phyloP scores from a whole-genome alignment of 35 echinoderm and acorn worm species.

The Eucidaris tribuloides region DNA sequence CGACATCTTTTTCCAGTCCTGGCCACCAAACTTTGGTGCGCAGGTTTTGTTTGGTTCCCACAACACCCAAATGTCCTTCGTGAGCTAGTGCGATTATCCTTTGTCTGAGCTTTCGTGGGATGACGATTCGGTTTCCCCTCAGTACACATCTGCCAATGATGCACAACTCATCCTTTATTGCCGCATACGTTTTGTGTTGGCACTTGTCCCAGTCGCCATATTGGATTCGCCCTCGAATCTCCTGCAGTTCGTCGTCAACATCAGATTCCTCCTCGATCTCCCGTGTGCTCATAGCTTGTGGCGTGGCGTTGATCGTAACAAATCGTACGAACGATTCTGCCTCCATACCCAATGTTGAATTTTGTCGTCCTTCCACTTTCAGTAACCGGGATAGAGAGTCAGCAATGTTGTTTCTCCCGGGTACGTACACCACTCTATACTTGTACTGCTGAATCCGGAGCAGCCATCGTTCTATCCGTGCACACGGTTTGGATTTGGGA shows the following conservation, averaged over 20 bases:
- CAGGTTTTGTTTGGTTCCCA: slow-evolving; percentile 26
- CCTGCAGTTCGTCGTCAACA: neutral
- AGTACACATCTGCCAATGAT: neutral
- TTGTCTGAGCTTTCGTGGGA: neutral
- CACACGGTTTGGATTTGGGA: neutral
- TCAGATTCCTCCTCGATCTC: neutral
- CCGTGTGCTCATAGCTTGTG: neutral
- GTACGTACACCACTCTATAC: neutral
- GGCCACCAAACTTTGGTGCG: slow-evolving; percentile 48
- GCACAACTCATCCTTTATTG: neutral
- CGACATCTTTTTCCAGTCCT: slow-evolving; percentile 21
- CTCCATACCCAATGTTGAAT: neutral
- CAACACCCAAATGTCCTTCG: slow-evolving; percentile 33
- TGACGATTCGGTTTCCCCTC: neutral
- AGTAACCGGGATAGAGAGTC: too few species aligned
- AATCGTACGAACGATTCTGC: neutral
- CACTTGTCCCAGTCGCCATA: neutral
- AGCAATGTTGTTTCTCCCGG: neutral
- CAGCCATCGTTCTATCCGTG: neutral
- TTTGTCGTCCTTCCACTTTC: neutral
- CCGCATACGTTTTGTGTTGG: neutral
- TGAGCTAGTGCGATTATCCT: neutral
- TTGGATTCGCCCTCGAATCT: neutral
- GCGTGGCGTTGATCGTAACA: neutral
- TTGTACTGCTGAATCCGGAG: neutral